Conservation (phyloP, 1,140 invertebrate species). For the Melitaea cinxia region DNA sequence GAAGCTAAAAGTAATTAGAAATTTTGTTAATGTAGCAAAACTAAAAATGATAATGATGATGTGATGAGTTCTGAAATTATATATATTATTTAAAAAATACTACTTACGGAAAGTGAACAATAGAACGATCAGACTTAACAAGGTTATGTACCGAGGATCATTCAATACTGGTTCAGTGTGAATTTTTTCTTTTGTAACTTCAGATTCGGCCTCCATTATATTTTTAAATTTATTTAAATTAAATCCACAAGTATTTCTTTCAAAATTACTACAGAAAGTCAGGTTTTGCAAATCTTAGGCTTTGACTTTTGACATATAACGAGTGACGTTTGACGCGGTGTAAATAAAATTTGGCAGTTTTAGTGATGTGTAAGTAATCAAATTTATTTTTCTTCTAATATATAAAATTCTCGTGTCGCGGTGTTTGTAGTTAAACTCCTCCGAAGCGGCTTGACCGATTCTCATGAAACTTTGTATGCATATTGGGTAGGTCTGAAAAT, state of each 20-base stretch:
- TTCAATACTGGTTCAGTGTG: constrained; percentile 71
- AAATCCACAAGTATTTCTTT: neutral
- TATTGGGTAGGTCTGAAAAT: no score
- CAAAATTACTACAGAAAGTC: neutral
- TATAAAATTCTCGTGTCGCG: no score
- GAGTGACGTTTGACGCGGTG: neutral
- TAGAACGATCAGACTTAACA: constrained; percentile 67
- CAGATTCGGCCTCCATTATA: constrained; percentile 57
- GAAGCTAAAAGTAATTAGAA: neutral
- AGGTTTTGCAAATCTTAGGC: neutral
- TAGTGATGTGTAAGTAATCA: neutral
- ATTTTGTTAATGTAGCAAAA: no score
- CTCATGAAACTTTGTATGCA: no score
- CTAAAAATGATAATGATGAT: no score
- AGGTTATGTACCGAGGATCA: constrained; percentile 73
- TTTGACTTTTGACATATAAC: constrained; percentile 2
- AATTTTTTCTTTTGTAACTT: constrained; percentile 74
- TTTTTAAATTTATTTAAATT: neutral
- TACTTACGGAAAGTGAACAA: constrained; percentile 67
- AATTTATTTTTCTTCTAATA: no score
- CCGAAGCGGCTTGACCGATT: no score
- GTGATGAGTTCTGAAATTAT: no score
- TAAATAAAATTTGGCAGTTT: neutral
- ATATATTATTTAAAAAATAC: no score
- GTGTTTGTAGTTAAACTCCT: no score